These are phyloP conservation scores for Argynnis bischoffii DNA, from an alignment of 2,888 invertebrate genomes.

Conservation along the genomic window DNA sequence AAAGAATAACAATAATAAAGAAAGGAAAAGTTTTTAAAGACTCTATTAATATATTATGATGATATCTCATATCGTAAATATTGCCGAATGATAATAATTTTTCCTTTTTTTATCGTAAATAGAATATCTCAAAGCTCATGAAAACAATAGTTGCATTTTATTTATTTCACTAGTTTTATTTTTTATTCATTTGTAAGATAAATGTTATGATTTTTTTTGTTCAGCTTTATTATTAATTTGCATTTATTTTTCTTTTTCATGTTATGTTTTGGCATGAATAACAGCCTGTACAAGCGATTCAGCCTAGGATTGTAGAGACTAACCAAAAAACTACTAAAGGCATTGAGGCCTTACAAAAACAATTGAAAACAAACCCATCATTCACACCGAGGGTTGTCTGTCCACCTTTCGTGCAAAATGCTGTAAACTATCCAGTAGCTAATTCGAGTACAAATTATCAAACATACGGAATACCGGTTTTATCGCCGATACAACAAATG, in stretches of 20 bases:
- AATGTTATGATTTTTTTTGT: conserved; percentile 26
- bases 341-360: conserved; percentile 71
- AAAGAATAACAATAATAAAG: too few species aligned
- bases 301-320: conserved; percentile 77
- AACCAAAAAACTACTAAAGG: conserved; percentile 64
- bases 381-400: conserved; percentile 75
- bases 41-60: too few species aligned
- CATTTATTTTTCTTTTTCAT: conserved; percentile 70
- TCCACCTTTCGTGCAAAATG: conserved; percentile 72
- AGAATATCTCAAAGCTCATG: too few species aligned
- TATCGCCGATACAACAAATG: conserved; percentile 75
- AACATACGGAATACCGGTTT: conserved; percentile 65
- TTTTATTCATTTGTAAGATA: background rate
- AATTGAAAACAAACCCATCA: conserved; percentile 76
- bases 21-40: too few species aligned
- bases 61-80: too few species aligned
- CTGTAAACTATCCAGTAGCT: conserved; percentile 57
- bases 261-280: conserved; percentile 68
- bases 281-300: conserved; percentile 82
- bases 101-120: too few species aligned
- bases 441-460: conserved; percentile 55
- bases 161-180: background rate
- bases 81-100: too few species aligned
- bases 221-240: conserved; percentile 61
- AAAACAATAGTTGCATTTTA: background rate